Conservation (phyloP, 2,888 invertebrate species). For the Ormia ochracea region DNA sequence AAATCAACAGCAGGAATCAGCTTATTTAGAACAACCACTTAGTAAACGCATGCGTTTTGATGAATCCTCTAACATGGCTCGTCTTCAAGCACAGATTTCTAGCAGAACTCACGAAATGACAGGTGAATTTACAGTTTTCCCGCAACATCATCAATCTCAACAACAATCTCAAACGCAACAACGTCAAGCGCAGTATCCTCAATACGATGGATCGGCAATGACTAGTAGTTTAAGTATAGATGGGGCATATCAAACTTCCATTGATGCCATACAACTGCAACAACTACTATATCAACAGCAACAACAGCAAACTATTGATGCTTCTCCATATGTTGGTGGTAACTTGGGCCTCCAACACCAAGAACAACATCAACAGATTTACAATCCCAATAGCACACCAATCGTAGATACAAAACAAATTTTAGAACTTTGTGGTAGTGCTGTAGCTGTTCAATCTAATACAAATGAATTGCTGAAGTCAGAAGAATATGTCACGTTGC, state of each 20-base stretch:
- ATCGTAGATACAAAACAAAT: conserved; percentile 63
- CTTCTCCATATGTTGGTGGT: conserved; percentile 37
- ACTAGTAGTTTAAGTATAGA: conserved; percentile 33
- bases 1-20: conserved; percentile 40
- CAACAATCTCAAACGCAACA: conserved; percentile 31
- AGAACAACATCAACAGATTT: conserved; percentile 62
- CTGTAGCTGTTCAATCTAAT: conserved; percentile 47
- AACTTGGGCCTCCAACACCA: conserved; percentile 64
- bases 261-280: conserved; percentile 72
- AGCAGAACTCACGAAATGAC: conserved; percentile 48
- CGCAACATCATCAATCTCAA: conserved; percentile 57
- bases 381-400: conserved; percentile 31
- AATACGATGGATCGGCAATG: conserved; percentile 49
- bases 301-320: conserved; percentile 66
- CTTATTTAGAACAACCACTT: conserved; percentile 65
- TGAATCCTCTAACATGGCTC: conserved; percentile 58
- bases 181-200: conserved; percentile 49
- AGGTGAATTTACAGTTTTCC: conserved; percentile 65
- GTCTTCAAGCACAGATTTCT: conserved; percentile 38
- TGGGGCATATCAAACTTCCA: conserved; percentile 64
- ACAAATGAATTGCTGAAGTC: conserved; percentile 39
- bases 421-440: conserved; percentile 60
- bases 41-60: conserved; percentile 71
- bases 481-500: conserved; percentile 45
- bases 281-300: conserved; percentile 70